These are phyloP conservation scores for Cryptops parisi DNA, from an alignment of 2,888 invertebrate genomes.

Conservation along the genomic window DNA sequence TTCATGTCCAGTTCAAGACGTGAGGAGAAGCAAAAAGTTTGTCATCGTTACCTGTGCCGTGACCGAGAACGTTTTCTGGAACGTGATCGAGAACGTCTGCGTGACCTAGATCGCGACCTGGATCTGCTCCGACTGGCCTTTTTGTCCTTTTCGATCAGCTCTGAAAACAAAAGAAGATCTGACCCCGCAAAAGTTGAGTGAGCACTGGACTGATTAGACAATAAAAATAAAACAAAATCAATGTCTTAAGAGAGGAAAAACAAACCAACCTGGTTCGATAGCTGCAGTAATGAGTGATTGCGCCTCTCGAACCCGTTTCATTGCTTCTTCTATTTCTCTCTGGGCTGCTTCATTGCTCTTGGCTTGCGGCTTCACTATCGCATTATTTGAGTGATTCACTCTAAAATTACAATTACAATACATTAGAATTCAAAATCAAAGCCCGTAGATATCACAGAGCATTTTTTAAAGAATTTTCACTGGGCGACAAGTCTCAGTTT, in stretches of 20 bases:
- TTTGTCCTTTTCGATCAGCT: slow-evolving; percentile 13
- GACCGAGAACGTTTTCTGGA: slow-evolving; percentile 22
- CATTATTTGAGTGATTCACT: slow-evolving; percentile 80
- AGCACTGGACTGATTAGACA: not conserved
- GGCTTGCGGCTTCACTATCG: slow-evolving; percentile 72
- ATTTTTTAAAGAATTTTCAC: too few species aligned
- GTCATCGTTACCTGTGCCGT: slow-evolving; percentile 20
- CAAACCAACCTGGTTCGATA: slow-evolving; percentile 69
- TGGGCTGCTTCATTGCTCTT: slow-evolving; percentile 93
- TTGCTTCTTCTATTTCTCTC: slow-evolving; percentile 89
- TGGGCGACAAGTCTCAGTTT: too few species aligned
- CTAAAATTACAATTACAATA: slow-evolving; percentile 24
- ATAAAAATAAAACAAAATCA: not conserved
- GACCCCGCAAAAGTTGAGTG: not conserved
- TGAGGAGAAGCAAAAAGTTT: too few species aligned
- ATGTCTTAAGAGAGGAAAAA: too few species aligned
- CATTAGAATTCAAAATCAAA: too few species aligned
- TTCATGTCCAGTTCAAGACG: too few species aligned
- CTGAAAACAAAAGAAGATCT: not conserved
- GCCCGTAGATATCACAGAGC: too few species aligned
- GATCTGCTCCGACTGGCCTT: slow-evolving; percentile 31
- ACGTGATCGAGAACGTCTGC: slow-evolving; percentile 35
- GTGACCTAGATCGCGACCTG: slow-evolving; percentile 40
- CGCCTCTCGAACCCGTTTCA: slow-evolving; percentile 91
- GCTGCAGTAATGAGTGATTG: slow-evolving; percentile 88